phyloP scores from a whole-genome alignment of 2,797 vertebrate species.

The Rhinophrynus dorsalis region DNA sequence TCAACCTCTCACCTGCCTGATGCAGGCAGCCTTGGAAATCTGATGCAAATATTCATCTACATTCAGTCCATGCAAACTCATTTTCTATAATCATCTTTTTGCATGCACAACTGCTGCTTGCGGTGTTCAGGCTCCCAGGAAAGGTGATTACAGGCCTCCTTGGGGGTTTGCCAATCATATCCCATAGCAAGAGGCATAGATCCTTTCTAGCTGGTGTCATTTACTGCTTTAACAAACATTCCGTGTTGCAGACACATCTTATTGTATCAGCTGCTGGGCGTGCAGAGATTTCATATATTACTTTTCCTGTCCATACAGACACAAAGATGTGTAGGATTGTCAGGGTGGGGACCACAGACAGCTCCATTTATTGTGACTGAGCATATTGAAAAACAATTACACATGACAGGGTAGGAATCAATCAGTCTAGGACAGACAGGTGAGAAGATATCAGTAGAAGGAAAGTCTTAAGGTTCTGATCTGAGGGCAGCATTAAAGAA shows the following conservation, averaged over 20 bases:
- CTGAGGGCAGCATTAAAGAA: background rate
- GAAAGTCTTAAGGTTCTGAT: constrained; percentile 10
- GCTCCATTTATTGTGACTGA: constrained; percentile 49
- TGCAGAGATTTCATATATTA: constrained; percentile 45
- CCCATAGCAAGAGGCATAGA: constrained; percentile 44
- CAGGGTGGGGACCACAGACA: constrained; percentile 44
- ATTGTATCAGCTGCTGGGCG: constrained; percentile 42
- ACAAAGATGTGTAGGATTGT: constrained; percentile 45
- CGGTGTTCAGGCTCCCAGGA: constrained; percentile 26
- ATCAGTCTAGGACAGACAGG: constrained; percentile 31
- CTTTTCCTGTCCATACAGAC: constrained; percentile 39
- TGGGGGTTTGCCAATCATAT: constrained; percentile 43
- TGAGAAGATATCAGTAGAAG: constrained; percentile 12
- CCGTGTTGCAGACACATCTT: constrained; percentile 33
- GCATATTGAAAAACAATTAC: constrained; percentile 49
- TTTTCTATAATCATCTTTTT: constrained; percentile 43
- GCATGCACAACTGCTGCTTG: constrained; percentile 39
- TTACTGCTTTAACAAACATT: constrained; percentile 44
- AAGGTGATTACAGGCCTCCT: constrained; percentile 36
- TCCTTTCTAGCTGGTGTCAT: constrained; percentile 39
- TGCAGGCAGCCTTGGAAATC: constrained; percentile 13
- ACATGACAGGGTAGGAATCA: constrained; percentile 40
- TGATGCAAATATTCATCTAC: constrained; percentile 31
- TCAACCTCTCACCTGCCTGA: constrained; percentile 42
- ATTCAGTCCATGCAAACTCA: constrained; percentile 43